Base-by-base conservation (phyloP, 2,888 invertebrate species). In the Conchocele bisecta region DNA sequence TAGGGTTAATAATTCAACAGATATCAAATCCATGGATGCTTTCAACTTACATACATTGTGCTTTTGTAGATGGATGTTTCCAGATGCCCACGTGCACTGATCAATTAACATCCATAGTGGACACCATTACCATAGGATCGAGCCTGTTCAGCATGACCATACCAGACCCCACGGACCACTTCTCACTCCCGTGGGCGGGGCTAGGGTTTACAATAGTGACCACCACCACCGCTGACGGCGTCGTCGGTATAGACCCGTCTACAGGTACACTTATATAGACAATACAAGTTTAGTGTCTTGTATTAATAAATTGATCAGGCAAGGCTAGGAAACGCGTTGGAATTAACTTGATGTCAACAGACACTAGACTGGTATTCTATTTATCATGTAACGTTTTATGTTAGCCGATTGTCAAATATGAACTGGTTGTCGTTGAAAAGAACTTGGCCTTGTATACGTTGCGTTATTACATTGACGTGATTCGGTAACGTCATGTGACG, bases 1-100 rank as follows among this genome's bases (percentile, higher is more conserved):
- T n/a, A n/a, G n/a, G n/a, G n/a, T n/a, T n/a, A n/a, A n/a, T n/a
- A n/a, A n/a, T n/a, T n/a, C n/a, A n/a, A n/a, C n/a, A n/a, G n/a
- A n/a, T n/a, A n/a, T n/a, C n/a, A n/a, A n/a, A n/a, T n/a, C n/a
- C n/a, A n/a, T n/a, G n/a, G n/a, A n/a, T 35, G 37, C 11, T 11
- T 15, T 11, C 15, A 35, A 35, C 15, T 11, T 35, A 11, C 15
- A 11, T 35, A 15, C 37, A 15, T 15, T 15, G 11, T 35, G n/a
- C 37, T 35, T 35, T 44, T 44, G 13, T 28, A 44, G 44, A 17
- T 44, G 44, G 44, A 3, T 44, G 44, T 44, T 44, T 44, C 26
- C 44, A 44, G 13, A 44, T 3, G 11, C 44, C 44, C 3, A 20
- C 22, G 20, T 44, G 44, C 20, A 5, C 6, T 3, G 20, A 44